A percentile compares a stretch with the other conserved stretches of the same genome.
Evolutionary conservation across 2,113 vertebrate genomes (phyloP).

Genomic region (Elanus axillaris): DNA sequence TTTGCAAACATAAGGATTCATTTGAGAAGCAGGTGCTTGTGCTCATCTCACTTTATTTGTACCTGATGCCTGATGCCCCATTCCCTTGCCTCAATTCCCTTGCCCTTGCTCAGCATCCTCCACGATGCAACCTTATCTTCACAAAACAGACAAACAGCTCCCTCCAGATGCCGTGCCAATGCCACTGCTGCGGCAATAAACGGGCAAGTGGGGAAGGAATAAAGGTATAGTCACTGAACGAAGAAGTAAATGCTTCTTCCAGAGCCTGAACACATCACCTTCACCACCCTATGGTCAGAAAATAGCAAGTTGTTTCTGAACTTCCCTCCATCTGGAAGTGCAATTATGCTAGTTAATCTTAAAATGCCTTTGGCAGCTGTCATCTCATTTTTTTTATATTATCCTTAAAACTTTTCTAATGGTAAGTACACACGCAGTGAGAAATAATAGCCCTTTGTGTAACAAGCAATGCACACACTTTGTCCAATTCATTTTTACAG

Average conservation of each 20-base stretch:
- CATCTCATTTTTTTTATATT: not conserved
- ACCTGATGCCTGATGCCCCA: not conserved
- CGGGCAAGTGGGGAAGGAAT: not conserved
- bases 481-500: conserved; percentile 26
- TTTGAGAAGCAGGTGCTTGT: not conserved
- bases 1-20: not conserved
- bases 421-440: conserved; percentile 26
- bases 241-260: not conserved
- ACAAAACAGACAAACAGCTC: not conserved
- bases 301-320: not conserved
- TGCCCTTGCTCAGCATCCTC: not conserved
- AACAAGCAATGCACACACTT: not conserved
- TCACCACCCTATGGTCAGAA: not conserved
- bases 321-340: not conserved
- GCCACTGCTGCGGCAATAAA: not conserved
- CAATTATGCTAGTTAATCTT: not conserved
- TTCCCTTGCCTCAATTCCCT: not conserved
- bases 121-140: not conserved
- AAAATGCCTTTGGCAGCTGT: not conserved
- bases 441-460: conserved; percentile 30
- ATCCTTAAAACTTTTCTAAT: conserved; percentile 31
- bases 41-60: not conserved
- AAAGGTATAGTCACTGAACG: not conserved
- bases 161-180: not conserved
- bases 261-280: not conserved